Base-by-base conservation (phyloP, 1,140 invertebrate genomes). In the Pseudachorutes palmiensis region DNA sequence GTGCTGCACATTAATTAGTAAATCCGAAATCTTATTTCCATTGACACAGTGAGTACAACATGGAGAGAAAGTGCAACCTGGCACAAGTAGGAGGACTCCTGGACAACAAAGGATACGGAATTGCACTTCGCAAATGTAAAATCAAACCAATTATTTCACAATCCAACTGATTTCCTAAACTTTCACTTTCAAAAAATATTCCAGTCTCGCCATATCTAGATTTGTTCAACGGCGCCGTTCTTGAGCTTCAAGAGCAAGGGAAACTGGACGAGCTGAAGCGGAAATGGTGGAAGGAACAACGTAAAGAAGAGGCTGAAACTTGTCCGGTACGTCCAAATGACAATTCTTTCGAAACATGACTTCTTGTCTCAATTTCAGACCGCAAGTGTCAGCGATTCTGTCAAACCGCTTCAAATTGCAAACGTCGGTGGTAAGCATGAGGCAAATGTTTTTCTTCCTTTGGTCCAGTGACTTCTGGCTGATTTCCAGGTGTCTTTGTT, bases 271-370 rank as follows among this genome's bases (percentile, higher is more conserved):
- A 91, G 75, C 81, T 97, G 71, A 96, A 96, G 82, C 92, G 91
- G n/a, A 88, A 90, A 77, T 97, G 93, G 94, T 96, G 93, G 93
- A 94, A 94, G 78, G 88, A 92, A 78, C 90, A 90, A 80, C 83
- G 88, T 31, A 90, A 89, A 5, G 90, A 89, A 16, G 88, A 88
- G 65, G 84, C 86, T 41, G 51, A 55, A 55, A 12, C 5, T 14
- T 92, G 90, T 77, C 82, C 87, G 75, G 89, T 91, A 81, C 84
- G 83, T 70, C 2, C 5, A 55, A 55, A 24, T 24, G 24, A 22
- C 24, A 55, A 55, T 16, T 55, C 51, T 16, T 19, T 16, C 5
- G 24, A 55, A 55, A 14, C 12, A 55, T 55, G 51, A 55, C 24
- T 5, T 5, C 9, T 31, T 12, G 0, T 67, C 24, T 67, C 59